phyloP scores from a whole-genome alignment of 2,113 vertebrate species.

The Dasyurus viverrinus region DNA sequence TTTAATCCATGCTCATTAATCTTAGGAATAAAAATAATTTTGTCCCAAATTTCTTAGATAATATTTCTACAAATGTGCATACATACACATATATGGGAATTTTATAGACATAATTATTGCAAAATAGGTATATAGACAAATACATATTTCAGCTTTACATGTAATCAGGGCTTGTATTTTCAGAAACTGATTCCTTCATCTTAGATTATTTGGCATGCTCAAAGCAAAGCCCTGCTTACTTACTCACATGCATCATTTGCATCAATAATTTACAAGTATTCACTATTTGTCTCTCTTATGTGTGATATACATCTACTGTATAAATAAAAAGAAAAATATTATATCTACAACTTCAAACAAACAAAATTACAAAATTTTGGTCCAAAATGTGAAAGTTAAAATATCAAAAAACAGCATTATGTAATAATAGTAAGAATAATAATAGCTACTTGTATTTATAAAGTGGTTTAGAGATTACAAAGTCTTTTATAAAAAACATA shows the following conservation, averaged over 20 bases:
- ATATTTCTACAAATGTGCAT: constrained; percentile 63
- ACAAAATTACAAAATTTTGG: constrained; percentile 1
- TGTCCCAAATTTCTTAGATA: constrained; percentile 68
- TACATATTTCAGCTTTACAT: constrained; percentile 66
- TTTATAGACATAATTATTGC: constrained; percentile 66
- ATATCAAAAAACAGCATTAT: neutral
- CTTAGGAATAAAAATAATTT: constrained; percentile 65
- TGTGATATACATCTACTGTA: constrained; percentile 50
- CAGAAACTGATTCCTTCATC: neutral
- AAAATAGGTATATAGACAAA: constrained; percentile 65
- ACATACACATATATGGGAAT: constrained; percentile 46
- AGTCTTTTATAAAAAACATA: neutral
- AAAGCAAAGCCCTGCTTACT: neutral
- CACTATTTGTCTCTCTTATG: constrained; percentile 55
- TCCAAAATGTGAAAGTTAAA: neutral
- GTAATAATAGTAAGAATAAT: neutral
- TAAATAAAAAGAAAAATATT: constrained; percentile 32
- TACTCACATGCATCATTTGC: constrained; percentile 48
- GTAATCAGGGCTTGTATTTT: neutral
- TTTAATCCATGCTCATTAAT: constrained; percentile 68
- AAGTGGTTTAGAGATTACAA: neutral
- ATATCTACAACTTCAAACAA: constrained; percentile 39
- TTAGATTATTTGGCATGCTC: neutral
- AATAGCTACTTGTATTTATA: neutral
- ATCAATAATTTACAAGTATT: constrained; percentile 46